phyloP scores from a whole-genome alignment of 2,113 vertebrate species.

The Empidonax alnorum region DNA sequence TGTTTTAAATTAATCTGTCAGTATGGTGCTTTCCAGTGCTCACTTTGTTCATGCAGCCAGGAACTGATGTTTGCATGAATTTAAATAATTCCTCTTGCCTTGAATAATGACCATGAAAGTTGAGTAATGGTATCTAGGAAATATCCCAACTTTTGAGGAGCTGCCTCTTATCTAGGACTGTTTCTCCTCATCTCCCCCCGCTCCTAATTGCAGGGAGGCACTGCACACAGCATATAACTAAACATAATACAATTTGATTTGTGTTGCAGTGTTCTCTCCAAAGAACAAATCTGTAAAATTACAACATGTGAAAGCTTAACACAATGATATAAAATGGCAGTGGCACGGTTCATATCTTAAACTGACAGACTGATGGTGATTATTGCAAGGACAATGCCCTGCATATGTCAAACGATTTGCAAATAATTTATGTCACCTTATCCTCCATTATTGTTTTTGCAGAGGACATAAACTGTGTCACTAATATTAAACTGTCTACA shows the following conservation, averaged over 20 bases:
- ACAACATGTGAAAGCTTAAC: conserved; percentile 82
- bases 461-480: conserved; percentile 92
- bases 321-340: conserved; percentile 86
- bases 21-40: conserved; percentile 23
- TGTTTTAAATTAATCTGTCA: conserved; percentile 62
- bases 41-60: conserved; percentile 35
- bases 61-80: conserved; percentile 57
- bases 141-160: conserved; percentile 17
- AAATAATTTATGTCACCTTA: conserved; percentile 99
- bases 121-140: conserved; percentile 39
- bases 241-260: conserved; percentile 78
- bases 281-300: conserved; percentile 81
- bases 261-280: conserved; percentile 57
- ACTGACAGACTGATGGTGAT: conserved; percentile 94
- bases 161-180: conserved; percentile 13
- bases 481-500: conserved; percentile 90
- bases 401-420: conserved; percentile 95
- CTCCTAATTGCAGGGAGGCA: conserved; percentile 58
- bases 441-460: conserved; percentile 92
- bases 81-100: conserved; percentile 53
- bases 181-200: neutral
- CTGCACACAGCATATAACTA: conserved; percentile 57
- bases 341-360: conserved; percentile 90
- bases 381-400: conserved; percentile 95
- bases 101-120: conserved; percentile 50